Evolutionary conservation across 1,140 invertebrate genomes (phyloP).

Genomic region (Macrostomum lignano): DNA sequence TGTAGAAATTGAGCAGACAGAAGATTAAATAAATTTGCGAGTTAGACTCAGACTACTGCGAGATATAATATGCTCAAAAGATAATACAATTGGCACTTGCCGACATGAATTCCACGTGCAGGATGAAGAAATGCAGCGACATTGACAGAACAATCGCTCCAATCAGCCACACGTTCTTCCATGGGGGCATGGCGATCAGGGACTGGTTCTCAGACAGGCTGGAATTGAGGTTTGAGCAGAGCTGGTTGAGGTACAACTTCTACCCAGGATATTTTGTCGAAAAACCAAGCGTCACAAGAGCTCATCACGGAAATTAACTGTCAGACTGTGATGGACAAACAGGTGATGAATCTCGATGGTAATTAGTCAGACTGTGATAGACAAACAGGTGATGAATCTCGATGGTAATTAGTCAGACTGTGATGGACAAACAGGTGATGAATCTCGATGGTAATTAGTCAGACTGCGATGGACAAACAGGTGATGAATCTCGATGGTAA

Average conservation of each 20-base stretch:
- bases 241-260: background rate
- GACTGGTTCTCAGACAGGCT: constrained; percentile 98
- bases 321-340: background rate
- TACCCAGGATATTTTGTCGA: background rate
- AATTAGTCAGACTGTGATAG: background rate
- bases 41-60: background rate
- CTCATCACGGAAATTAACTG: background rate
- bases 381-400: background rate
- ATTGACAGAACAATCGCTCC: constrained; percentile 91
- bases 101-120: constrained; percentile 87
- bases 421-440: no score
- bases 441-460: no score
- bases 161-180: constrained; percentile 85
- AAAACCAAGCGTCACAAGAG: background rate
- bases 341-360: background rate
- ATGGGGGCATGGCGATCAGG: constrained; percentile 82
- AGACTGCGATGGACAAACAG: no score
- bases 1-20: constrained; percentile 28
- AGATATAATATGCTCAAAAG: constrained; percentile 4
- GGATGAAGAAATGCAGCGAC: constrained; percentile 94
- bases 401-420: no score
- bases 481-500: no score
- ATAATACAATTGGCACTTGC: constrained; percentile 37
- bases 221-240: constrained; percentile 6
- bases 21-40: constrained; percentile 1